phyloP scores from a whole-genome alignment of 2,113 vertebrate species.

The Ceyx cyanopectus region DNA sequence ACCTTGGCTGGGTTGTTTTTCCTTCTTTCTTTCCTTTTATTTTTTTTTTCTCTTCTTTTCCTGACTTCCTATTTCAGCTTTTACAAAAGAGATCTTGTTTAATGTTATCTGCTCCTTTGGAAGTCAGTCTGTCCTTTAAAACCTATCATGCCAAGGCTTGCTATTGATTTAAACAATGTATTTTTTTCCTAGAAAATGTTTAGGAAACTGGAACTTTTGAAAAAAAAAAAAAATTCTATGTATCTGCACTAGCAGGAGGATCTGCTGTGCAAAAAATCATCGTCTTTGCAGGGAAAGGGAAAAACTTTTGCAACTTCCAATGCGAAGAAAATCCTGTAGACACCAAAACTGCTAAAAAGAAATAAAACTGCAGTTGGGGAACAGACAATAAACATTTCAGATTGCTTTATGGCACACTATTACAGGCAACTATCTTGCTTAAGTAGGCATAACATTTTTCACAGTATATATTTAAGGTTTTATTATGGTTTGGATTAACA shows the following conservation, averaged over 20 bases:
- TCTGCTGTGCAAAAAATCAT: neutral
- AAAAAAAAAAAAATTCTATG: neutral
- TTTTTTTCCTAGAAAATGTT: neutral
- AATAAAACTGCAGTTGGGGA: constrained; percentile 50
- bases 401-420: constrained; percentile 51
- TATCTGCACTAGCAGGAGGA: neutral
- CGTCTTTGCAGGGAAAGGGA: neutral
- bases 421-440: constrained; percentile 66
- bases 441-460: constrained; percentile 67
- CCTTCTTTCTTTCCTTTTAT: neutral
- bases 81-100: constrained; percentile 48
- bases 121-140: constrained; percentile 31
- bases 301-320: neutral
- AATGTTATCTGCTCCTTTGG: constrained; percentile 7
- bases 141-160: neutral
- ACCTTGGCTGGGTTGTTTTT: neutral
- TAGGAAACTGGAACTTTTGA: neutral
- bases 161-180: neutral
- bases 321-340: neutral
- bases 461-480: constrained; percentile 61
- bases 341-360: constrained; percentile 24
- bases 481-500: constrained; percentile 54
- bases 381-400: constrained; percentile 62
- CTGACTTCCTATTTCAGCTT: constrained; percentile 18
- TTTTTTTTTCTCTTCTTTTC: neutral